phyloP scores from a whole-genome alignment of 2,888 invertebrate genomes.

The Asteroscopus sphinx region DNA sequence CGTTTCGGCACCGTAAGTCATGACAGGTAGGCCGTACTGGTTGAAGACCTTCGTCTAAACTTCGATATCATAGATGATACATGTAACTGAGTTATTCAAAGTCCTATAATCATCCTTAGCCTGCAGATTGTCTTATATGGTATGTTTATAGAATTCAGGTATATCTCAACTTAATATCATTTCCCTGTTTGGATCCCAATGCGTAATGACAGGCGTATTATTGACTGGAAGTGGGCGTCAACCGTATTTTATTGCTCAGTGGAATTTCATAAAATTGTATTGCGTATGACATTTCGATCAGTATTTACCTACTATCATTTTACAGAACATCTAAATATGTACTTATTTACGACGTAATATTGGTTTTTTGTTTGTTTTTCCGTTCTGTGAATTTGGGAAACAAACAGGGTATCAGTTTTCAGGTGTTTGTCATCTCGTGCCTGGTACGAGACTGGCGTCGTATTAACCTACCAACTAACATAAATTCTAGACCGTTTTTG shows the following conservation, averaged over 20 bases:
- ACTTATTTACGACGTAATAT: constrained; percentile 4
- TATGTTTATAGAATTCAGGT: neutral
- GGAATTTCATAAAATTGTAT: constrained; percentile 27
- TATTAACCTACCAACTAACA: too few species aligned
- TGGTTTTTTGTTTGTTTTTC: neutral
- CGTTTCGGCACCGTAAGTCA: too few species aligned
- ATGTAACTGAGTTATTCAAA: too few species aligned
- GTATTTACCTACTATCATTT: constrained; percentile 26
- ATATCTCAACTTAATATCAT: constrained; percentile 9
- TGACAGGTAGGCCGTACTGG: too few species aligned
- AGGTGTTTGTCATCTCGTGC: too few species aligned
- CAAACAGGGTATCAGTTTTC: neutral
- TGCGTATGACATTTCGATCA: constrained; percentile 35
- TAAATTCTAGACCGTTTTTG: too few species aligned
- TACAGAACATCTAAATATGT: constrained; percentile 33
- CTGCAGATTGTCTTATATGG: too few species aligned
- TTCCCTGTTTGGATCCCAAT: constrained; percentile 19
- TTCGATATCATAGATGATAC: too few species aligned
- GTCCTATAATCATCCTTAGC: too few species aligned
- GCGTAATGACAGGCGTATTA: constrained; percentile 50
- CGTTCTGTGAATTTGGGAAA: neutral
- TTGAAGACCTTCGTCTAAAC: too few species aligned
- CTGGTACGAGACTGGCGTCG: too few species aligned
- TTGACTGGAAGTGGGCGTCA: constrained; percentile 51
- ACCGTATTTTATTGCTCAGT: constrained; percentile 33